These are phyloP conservation scores for Diarsia rubi DNA, from an alignment of 2,888 invertebrate species.

Conservation along the genomic window DNA sequence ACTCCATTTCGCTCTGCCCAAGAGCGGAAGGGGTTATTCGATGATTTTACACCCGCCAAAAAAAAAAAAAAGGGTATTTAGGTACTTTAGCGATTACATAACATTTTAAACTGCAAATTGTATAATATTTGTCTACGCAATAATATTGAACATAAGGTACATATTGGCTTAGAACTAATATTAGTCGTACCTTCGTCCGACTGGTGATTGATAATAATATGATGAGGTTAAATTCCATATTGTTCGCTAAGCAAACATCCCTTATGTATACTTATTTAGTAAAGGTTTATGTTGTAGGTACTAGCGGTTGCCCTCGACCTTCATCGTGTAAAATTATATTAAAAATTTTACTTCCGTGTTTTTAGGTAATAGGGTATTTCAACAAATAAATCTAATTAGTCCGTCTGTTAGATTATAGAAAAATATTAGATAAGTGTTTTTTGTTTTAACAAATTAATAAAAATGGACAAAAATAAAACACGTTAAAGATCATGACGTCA, in stretches of 20 bases:
- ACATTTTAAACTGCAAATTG: neutral
- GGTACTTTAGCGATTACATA: neutral
- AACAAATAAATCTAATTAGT: too few species aligned
- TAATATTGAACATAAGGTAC: neutral
- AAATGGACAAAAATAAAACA: too few species aligned
- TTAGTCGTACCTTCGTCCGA: neutral
- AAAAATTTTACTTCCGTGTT: too few species aligned
- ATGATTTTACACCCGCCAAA: too few species aligned
- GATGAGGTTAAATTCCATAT: constrained; percentile 5
- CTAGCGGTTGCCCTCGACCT: neutral
- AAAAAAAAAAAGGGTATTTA: neutral
- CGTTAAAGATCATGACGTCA: too few species aligned
- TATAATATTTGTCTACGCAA: neutral
- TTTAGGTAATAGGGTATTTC: too few species aligned
- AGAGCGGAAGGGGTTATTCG: too few species aligned
- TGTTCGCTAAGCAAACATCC: neutral
- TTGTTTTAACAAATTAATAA: too few species aligned
- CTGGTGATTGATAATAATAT: neutral
- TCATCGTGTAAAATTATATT: neutral
- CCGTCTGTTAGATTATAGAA: too few species aligned
- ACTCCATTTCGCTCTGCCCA: too few species aligned
- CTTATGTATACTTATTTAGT: neutral
- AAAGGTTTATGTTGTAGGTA: neutral
- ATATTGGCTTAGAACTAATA: constrained; percentile 8
- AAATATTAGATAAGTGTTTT: too few species aligned